Evolutionary conservation across 2,113 vertebrate species (phyloP).

Genomic region (Tupaia tana): DNA sequence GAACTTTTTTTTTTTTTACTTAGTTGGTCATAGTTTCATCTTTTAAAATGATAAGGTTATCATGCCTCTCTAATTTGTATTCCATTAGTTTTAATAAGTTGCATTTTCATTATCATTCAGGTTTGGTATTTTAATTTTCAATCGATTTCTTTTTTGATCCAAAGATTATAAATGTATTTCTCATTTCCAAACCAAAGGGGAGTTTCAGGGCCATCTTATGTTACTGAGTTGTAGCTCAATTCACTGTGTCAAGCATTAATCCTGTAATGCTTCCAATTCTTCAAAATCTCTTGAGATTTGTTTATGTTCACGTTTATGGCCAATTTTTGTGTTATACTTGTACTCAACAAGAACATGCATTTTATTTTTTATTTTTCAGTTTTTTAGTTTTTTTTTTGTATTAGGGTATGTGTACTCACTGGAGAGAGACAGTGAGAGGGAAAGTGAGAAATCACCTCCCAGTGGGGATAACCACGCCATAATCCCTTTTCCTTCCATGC

Average conservation of each 20-base stretch:
- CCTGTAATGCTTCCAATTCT: neutral
- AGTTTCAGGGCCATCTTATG: slow-evolving; percentile 26
- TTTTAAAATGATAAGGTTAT: neutral
- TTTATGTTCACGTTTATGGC: neutral
- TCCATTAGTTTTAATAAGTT: neutral
- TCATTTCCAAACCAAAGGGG: slow-evolving; percentile 25
- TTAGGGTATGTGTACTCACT: too few relatives aligned
- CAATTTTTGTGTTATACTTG: neutral
- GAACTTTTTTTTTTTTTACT: neutral
- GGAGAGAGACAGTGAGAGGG: too few relatives aligned
- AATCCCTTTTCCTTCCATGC: too few relatives aligned
- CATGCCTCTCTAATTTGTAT: neutral
- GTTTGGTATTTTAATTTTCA: slow-evolving; percentile 41
- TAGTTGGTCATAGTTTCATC: slow-evolving; percentile 15
- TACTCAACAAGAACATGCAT: slow-evolving; percentile 1
- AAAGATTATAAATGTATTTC: neutral
- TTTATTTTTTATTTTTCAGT: neutral
- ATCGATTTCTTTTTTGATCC: neutral
- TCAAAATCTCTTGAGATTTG: slow-evolving; percentile 13
- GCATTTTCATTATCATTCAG: neutral
- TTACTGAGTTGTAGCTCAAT: neutral
- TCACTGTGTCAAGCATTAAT: slow-evolving; percentile 3
- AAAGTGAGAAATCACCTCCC: too few relatives aligned
- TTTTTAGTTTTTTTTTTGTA: too few relatives aligned
- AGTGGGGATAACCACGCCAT: too few relatives aligned